phyloP scores from a whole-genome alignment of 2,888 invertebrate genomes.

The Nephrocerus scutellatus region DNA sequence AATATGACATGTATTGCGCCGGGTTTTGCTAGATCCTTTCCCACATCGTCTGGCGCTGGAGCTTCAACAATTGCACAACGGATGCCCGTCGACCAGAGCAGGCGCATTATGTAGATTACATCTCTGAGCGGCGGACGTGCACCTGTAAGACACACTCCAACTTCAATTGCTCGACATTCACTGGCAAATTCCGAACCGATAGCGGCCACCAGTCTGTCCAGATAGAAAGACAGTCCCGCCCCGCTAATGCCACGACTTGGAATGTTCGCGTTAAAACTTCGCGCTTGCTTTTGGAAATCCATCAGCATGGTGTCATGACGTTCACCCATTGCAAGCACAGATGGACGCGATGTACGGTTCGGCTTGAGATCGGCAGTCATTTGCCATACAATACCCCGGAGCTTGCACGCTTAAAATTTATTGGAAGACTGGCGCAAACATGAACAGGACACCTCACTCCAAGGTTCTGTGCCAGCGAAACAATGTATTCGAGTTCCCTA shows the following conservation, averaged over 20 bases:
- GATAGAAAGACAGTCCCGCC: slow-evolving; percentile 76
- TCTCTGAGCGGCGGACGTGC: slow-evolving; percentile 52
- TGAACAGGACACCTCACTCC: slow-evolving; percentile 65
- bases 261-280: slow-evolving; percentile 38
- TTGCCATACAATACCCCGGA: slow-evolving; percentile 58
- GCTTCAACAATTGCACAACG: slow-evolving; percentile 58
- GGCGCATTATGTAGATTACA: slow-evolving; percentile 52
- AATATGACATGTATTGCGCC: slow-evolving; percentile 60
- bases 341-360: slow-evolving; percentile 50
- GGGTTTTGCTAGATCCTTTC: slow-evolving; percentile 55
- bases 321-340: slow-evolving; percentile 80
- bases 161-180: slow-evolving; percentile 54
- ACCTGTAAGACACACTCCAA: slow-evolving; percentile 62
- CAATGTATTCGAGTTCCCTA: slow-evolving; percentile 66
- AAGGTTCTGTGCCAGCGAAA: slow-evolving; percentile 61
- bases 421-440: slow-evolving; percentile 48
- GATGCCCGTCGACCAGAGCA: slow-evolving; percentile 68
- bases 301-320: slow-evolving; percentile 78
- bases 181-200: slow-evolving; percentile 52
- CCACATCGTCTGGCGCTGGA: slow-evolving; percentile 55
- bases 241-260: slow-evolving; percentile 49
- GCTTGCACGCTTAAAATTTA: slow-evolving; percentile 51
- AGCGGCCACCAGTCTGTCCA: slow-evolving; percentile 68
- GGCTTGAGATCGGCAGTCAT: slow-evolving; percentile 46
- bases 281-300: slow-evolving; percentile 54